Percentiles rank a stretch among this genome's conserved stretches.
phyloP scores from a whole-genome alignment of 2,797 vertebrate species.

The Acanthurus lineatus region DNA sequence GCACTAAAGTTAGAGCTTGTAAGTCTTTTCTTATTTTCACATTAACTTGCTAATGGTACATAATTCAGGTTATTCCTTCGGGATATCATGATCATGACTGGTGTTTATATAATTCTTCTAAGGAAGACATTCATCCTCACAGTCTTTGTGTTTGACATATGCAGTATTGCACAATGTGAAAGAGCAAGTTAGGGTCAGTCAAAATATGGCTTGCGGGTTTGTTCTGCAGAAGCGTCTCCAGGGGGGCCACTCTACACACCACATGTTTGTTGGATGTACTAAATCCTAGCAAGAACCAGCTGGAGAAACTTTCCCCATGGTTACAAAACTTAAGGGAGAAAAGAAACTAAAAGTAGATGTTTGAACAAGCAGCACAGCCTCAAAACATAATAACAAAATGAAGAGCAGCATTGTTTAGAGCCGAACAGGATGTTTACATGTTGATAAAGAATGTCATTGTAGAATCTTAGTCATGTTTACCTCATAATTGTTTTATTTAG shows the following conservation, averaged over 20 bases:
- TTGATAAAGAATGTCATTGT: background rate
- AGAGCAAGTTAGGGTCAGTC: constrained; percentile 11
- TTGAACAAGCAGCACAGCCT: background rate
- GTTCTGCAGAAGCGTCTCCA: constrained; percentile 52
- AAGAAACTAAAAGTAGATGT: constrained; percentile 57
- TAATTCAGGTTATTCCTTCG: background rate
- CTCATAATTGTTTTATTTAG: background rate
- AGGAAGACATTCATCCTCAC: background rate
- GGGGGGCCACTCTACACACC: constrained; percentile 13
- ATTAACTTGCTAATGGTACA: background rate
- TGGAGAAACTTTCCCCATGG: constrained; percentile 50
- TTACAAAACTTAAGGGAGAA: constrained; percentile 50
- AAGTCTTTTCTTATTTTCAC: constrained; percentile 10
- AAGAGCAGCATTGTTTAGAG: constrained; percentile 20
- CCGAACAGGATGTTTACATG: constrained; percentile 16
- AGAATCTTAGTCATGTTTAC: constrained; percentile 7
- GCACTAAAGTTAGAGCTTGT: constrained; percentile 4
- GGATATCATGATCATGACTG: background rate
- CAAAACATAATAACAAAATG: constrained; percentile 1
- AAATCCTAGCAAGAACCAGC: constrained; percentile 56
- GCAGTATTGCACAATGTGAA: constrained; percentile 24
- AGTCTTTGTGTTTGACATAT: background rate
- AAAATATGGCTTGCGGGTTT: background rate
- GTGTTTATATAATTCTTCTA: background rate
- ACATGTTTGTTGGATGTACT: constrained; percentile 47